phyloP scores from a whole-genome alignment of 1,140 invertebrate genomes.

The Sitobion miscanthi region DNA sequence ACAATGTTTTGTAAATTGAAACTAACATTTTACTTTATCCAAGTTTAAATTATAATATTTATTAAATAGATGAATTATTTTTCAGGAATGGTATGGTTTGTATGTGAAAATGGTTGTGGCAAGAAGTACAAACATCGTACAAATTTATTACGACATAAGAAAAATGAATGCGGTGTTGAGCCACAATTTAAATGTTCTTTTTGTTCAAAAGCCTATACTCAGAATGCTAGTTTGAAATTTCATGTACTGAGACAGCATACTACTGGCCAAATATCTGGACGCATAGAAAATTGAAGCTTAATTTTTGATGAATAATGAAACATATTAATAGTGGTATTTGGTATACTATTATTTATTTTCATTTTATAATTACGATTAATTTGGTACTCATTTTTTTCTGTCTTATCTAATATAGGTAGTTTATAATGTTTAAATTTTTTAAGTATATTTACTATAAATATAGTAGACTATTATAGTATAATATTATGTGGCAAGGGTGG shows the following conservation, averaged over 20 bases:
- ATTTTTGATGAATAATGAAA: neutral
- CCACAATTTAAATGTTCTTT: conserved; percentile 55
- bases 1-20: neutral
- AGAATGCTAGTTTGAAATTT: conserved; percentile 63
- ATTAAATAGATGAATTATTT: neutral
- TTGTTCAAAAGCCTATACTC: conserved; percentile 58
- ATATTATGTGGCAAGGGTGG: no score
- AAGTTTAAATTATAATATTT: neutral
- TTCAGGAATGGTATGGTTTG: conserved; percentile 10
- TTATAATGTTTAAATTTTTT: no score
- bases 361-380: neutral
- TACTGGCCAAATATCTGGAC: neutral
- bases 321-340: neutral
- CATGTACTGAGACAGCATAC: conserved; percentile 59
- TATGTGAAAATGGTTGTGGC: conserved; percentile 48
- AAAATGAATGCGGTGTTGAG: conserved; percentile 62
- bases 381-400: no score
- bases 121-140: conserved; percentile 64
- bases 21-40: neutral
- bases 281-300: neutral
- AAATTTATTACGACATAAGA: conserved; percentile 60
- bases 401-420: no score
- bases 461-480: no score
- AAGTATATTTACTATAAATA: no score
- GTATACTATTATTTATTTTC: neutral